Conservation (phyloP, 64 coral and sea anemone species). For the Astreopora myriophthalma region DNA sequence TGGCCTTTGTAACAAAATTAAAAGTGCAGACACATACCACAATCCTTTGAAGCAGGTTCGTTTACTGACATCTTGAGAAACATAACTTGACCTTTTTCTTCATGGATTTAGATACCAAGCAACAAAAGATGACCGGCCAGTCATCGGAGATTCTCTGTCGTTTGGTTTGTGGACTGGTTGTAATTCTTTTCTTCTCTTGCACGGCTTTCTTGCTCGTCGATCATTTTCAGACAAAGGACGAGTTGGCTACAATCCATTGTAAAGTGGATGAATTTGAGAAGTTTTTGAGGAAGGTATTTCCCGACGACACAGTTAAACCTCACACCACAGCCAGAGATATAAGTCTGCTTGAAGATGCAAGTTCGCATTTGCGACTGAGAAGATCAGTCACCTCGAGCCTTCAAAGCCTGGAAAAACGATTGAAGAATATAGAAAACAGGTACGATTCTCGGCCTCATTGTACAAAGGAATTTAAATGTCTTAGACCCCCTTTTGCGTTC, state of each 20-base stretch:
- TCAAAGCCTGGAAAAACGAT: neutral
- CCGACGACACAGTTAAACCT: neutral
- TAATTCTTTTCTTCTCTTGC: neutral
- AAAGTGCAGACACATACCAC: no score
- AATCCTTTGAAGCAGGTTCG: no score
- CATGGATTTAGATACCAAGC: neutral
- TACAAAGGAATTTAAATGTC: no score
- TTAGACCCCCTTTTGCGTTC: no score
- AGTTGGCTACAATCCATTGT: neutral
- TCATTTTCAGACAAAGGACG: neutral
- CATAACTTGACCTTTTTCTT: no score
- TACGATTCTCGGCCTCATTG: no score
- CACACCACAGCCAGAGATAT: neutral
- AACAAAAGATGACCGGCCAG: neutral
- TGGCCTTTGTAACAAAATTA: no score
- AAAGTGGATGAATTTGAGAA: neutral
- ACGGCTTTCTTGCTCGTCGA: neutral
- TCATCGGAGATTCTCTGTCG: neutral
- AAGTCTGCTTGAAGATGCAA: neutral
- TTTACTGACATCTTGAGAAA: no score
- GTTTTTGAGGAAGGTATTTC: neutral
- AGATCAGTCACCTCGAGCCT: neutral
- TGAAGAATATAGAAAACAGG: conserved; percentile 1
- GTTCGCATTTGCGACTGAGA: neutral
- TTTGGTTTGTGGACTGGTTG: neutral